A percentile compares a stretch with the other conserved stretches of the same genome.
Conservation (phyloP, 2,888 invertebrate genomes). For the Noctua fimbriata region DNA sequence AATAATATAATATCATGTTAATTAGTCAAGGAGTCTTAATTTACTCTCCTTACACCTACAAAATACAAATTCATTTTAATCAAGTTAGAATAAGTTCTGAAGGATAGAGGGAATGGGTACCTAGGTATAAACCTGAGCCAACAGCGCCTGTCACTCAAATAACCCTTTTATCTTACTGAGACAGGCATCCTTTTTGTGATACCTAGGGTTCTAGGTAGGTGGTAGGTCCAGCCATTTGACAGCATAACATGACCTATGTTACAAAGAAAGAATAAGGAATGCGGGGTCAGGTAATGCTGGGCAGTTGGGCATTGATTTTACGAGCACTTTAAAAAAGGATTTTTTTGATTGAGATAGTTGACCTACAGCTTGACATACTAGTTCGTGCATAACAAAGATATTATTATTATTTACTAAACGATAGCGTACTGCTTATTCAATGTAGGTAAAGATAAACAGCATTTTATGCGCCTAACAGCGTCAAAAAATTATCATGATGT, state of each 20-base stretch:
- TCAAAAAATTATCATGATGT: not conserved
- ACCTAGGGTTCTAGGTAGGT: not conserved
- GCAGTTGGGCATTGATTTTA: not conserved
- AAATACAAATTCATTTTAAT: conserved; percentile 4
- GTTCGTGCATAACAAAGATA: not conserved
- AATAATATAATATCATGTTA: conserved; percentile 7
- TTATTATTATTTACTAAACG: not conserved
- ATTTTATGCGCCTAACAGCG: not conserved
- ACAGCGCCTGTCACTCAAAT: too few species aligned
- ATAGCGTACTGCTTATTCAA: not conserved
- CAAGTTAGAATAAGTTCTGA: not conserved
- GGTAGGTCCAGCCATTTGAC: not conserved
- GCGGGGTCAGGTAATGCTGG: not conserved
- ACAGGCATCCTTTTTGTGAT: not conserved
- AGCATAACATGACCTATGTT: not conserved
- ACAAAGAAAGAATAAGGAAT: not conserved
- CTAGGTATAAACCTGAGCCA: conserved; percentile 1
- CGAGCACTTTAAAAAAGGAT: not conserved
- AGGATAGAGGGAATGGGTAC: not conserved
- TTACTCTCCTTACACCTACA: not conserved
- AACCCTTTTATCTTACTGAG: not conserved
- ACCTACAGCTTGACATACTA: not conserved
- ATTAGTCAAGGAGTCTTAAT: not conserved
- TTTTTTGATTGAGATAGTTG: not conserved
- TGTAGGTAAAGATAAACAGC: not conserved